Evolutionary conservation across 2,113 vertebrate genomes (phyloP), one percentile per base, ranked within the genome.

Genomic region (Prietella phreatophila): DNA sequence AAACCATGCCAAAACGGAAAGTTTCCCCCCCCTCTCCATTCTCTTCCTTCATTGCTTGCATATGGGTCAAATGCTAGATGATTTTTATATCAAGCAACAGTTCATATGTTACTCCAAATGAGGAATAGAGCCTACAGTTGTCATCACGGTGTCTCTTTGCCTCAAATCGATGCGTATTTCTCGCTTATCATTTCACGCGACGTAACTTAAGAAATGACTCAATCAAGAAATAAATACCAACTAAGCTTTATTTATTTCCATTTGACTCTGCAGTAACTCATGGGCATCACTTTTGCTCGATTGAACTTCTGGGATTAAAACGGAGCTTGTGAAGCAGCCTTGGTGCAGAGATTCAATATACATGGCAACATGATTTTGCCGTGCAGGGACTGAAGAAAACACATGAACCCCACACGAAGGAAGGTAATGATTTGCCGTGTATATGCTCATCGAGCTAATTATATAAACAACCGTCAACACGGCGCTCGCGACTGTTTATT

Each of bases 361-460:
- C 78, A 55, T 8, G 15, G 19, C 53, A 82, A 5, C 19, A 13
- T 19, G 53, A 81, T 36, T 58, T 33, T 33, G 55, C 13, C 17
- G 0, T 11, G 22, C 20, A 58, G 36, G 9, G 55, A 36, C 17
- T 60, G 0, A 80, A 85, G 83, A 84, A 67, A 84, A 83, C 84
- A 79, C 73, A 87, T 88, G 81, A 90, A 82, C 78, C 80, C 63
- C 88, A 87, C 86, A 86, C 73, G 88, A 82, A 87, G 82, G 81
- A 88, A 87, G 86, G 82, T 91, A 90, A 91, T 87, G 87, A 82
- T 91, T 91, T 91, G 88, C 80, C n/a, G 83, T 89, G 85, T 91
- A 69, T 91, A 91, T 85, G 90, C 80, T 88, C 60, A 84, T 63
- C 56, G 50, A 86, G 58, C 73, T 91, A 91, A 91, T 91, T 89